Conservation (phyloP, 2,113 vertebrate species). For the Oxyruncus cristatus region DNA sequence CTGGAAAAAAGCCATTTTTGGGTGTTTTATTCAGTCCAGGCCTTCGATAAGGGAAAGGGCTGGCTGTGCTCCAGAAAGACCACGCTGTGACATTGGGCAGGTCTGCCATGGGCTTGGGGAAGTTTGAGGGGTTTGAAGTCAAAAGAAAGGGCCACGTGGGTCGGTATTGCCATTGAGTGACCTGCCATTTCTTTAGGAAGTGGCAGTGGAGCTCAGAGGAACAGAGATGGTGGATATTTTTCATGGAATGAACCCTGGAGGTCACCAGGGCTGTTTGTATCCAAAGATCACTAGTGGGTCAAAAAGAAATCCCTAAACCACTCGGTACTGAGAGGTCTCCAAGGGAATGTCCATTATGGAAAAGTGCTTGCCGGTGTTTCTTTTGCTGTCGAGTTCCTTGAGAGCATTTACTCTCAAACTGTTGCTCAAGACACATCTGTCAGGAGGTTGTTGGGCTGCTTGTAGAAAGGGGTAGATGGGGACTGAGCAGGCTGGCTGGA, state of each 20-base stretch:
- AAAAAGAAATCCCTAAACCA: neutral
- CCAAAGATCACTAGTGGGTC: neutral
- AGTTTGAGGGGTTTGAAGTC: neutral
- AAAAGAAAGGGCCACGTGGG: neutral
- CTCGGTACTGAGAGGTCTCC: neutral
- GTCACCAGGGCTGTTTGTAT: neutral
- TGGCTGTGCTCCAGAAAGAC: neutral
- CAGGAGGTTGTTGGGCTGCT: neutral
- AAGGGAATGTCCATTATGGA: neutral
- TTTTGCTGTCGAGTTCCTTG: neutral
- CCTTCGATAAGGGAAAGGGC: neutral
- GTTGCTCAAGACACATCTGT: neutral
- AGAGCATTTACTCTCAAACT: neutral
- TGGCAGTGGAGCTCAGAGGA: neutral
- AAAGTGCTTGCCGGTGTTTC: neutral
- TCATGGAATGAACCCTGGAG: neutral
- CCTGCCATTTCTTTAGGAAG: neutral
- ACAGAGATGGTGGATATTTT: neutral
- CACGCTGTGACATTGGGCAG: neutral
- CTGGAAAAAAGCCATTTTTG: neutral
- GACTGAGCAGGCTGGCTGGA: neutral
- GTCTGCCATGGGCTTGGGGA: neutral
- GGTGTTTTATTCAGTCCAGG: neutral
- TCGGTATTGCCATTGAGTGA: neutral
- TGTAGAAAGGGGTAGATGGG: neutral